Conservation (phyloP, 2,888 invertebrate species). For the Sinodicranocentrus sp. region DNA sequence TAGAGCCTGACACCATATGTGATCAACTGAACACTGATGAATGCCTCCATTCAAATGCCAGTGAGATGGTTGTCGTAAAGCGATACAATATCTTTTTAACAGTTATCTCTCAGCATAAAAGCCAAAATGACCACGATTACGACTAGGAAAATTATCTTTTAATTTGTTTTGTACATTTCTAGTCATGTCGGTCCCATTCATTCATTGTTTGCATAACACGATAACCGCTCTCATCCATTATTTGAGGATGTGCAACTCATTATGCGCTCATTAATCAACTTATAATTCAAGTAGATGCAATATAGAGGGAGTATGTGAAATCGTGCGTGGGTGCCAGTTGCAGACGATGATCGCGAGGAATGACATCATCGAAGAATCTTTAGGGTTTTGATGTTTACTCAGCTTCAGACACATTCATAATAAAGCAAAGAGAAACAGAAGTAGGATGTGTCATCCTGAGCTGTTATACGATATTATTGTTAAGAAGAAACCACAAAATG, state of each 20-base stretch:
- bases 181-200: conserved; percentile 32
- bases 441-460: not conserved
- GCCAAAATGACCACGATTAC: conserved; percentile 24
- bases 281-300: conserved; percentile 12
- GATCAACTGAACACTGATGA: not conserved
- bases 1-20: conserved; percentile 40
- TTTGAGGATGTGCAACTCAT: conserved; percentile 34
- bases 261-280: conserved; percentile 52
- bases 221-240: not conserved
- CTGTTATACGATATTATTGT: not conserved
- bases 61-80: not conserved
- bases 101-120: not conserved
- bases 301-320: conserved; percentile 29
- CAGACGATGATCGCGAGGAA: not conserved
- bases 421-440: conserved; percentile 33
- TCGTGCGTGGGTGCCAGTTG: conserved; percentile 54
- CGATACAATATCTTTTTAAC: not conserved
- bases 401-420: not conserved
- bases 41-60: not conserved
- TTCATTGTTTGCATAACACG: conserved; percentile 37
- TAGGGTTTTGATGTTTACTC: conserved; percentile 17
- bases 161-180: conserved; percentile 54
- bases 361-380: conserved; percentile 32
- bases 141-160: conserved; percentile 33
- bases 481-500: conserved; percentile 5